phyloP scores from a whole-genome alignment of 2,888 invertebrate genomes.

The Oscheius sp. region DNA sequence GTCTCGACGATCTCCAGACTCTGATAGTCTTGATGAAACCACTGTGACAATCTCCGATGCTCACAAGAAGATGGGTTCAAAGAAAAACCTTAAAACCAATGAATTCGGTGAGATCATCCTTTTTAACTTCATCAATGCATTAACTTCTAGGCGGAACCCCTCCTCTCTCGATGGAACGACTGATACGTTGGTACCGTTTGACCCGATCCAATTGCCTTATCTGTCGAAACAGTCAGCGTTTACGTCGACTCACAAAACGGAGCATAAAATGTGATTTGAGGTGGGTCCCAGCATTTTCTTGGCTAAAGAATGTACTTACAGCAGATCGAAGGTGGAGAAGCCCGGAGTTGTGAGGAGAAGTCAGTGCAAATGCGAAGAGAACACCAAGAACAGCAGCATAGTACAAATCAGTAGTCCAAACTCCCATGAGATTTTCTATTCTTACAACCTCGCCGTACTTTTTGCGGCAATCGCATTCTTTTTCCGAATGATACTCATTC shows the following conservation, averaged over 20 bases:
- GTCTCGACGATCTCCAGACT: conserved; percentile 8
- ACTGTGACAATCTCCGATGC: neutral
- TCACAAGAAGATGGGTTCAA: neutral
- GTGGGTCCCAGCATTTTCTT: conserved; percentile 1
- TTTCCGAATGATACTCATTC: conserved; percentile 34
- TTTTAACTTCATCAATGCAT: neutral
- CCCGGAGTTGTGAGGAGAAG: conserved; percentile 28
- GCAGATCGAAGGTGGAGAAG: conserved; percentile 17
- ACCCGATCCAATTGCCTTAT: neutral
- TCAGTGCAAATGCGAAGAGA: conserved; percentile 24
- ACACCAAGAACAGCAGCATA: neutral
- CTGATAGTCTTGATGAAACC: neutral
- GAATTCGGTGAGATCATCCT: neutral
- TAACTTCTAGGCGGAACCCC: conserved; percentile 16
- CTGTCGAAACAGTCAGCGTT: conserved; percentile 18
- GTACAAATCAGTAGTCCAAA: neutral
- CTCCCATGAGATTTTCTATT: conserved; percentile 3
- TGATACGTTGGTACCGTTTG: conserved; percentile 28
- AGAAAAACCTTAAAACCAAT: neutral
- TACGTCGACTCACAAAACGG: conserved; percentile 13
- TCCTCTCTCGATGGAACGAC: conserved; percentile 19
- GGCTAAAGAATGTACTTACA: neutral
- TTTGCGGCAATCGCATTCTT: conserved; percentile 36
- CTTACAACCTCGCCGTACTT: conserved; percentile 24
- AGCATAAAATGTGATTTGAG: conserved; percentile 17